Evolutionary conservation across 2,113 vertebrate species (phyloP).

Genomic region (Pan paniscus): DNA sequence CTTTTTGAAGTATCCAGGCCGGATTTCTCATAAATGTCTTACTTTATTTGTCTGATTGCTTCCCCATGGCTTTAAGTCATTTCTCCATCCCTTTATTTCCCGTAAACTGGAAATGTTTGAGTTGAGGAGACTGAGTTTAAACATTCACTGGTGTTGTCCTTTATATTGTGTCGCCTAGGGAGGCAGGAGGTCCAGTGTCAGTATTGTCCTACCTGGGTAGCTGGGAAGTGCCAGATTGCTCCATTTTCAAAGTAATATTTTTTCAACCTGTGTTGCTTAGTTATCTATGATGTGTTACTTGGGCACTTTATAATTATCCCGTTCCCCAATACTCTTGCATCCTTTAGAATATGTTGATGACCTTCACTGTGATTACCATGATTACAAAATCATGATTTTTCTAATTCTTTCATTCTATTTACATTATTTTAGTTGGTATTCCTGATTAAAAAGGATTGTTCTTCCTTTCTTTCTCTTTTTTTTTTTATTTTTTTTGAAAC

Average conservation of each 20-base stretch:
- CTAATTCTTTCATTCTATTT: not conserved
- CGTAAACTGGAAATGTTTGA: not conserved
- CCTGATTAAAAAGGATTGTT: not conserved
- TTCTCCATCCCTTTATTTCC: not conserved
- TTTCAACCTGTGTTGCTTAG: not conserved
- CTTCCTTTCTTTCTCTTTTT: not conserved
- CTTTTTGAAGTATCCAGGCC: not conserved
- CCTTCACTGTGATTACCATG: not conserved
- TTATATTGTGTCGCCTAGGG: rapidly evolving
- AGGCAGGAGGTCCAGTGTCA: not conserved
- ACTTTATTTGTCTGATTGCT: not conserved
- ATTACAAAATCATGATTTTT: not conserved
- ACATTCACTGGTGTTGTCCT: not conserved
- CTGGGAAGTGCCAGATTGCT: not conserved
- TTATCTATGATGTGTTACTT: not conserved
- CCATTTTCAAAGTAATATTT: not conserved
- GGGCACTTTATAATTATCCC: not conserved
- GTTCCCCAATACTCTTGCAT: not conserved
- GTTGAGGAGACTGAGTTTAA: not conserved
- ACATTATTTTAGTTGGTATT: not conserved
- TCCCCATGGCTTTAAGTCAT: not conserved
- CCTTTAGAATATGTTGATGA: not conserved
- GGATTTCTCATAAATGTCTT: not conserved
- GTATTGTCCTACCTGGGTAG: not conserved
- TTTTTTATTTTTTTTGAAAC: no score